Percentiles rank a stretch among this genome's conserved stretches.
Evolutionary conservation across 2,888 invertebrate species (phyloP).

Genomic region (Esperia sulphurella): DNA sequence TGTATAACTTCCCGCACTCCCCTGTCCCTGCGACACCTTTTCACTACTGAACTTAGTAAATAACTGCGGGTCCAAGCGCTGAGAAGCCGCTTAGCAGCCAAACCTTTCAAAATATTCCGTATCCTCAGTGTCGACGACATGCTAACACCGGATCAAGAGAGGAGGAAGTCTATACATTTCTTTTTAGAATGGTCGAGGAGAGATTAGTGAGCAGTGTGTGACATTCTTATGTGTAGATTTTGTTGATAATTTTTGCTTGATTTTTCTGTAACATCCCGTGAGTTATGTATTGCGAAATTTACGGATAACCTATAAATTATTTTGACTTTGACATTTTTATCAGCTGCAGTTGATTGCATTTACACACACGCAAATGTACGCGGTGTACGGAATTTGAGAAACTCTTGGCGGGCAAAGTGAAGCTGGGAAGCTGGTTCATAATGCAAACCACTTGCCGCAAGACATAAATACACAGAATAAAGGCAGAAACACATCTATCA

Average conservation of each 20-base stretch:
- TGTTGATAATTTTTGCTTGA: constrained; percentile 38
- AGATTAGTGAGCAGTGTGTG: constrained; percentile 29
- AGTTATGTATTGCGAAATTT: constrained; percentile 45
- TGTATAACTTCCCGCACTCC: constrained; percentile 58
- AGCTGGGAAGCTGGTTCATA: too few species aligned
- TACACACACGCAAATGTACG: too few species aligned
- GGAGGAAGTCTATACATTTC: constrained; percentile 31
- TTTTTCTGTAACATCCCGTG: constrained; percentile 53
- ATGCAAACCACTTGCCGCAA: too few species aligned
- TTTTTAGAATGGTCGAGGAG: constrained; percentile 29
- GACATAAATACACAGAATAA: too few species aligned
- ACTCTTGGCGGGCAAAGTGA: too few species aligned
- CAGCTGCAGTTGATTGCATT: constrained; percentile 5
- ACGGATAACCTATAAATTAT: constrained; percentile 43
- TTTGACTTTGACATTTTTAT: constrained; percentile 18
- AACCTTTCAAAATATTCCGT: constrained; percentile 49
- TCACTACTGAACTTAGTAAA: constrained; percentile 50
- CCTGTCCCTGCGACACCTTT: constrained; percentile 51
- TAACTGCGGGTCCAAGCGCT: constrained; percentile 54
- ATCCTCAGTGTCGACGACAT: constrained; percentile 45
- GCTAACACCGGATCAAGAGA: constrained; percentile 21
- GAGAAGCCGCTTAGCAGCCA: constrained; percentile 51
- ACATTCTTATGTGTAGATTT: constrained; percentile 31
- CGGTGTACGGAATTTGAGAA: too few species aligned
- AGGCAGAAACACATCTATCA: too few species aligned